These are phyloP conservation scores for Spicauda simplicius DNA, from an alignment of 2,888 invertebrate species.

Conservation along the genomic window DNA sequence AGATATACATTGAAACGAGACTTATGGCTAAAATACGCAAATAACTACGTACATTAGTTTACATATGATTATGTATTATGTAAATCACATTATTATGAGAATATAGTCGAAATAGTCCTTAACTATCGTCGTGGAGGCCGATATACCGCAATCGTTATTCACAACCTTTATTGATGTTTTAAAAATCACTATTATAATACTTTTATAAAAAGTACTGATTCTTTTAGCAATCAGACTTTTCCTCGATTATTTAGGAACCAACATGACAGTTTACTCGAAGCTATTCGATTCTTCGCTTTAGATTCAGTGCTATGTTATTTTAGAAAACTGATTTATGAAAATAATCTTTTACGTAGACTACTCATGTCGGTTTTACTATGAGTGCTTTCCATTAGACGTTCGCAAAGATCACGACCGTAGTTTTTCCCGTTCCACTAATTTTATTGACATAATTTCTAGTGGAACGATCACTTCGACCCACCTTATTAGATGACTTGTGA, in stretches of 20 bases:
- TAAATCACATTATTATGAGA: constrained; percentile 1
- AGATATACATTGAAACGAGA: background rate
- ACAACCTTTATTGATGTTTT: constrained; percentile 15
- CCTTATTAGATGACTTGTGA: too few species aligned
- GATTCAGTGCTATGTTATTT: too few species aligned
- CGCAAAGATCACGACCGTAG: too few species aligned
- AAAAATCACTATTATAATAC: constrained; percentile 5
- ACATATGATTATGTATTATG: constrained; percentile 3
- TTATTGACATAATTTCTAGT: too few species aligned
- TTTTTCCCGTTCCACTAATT: too few species aligned
- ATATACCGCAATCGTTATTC: constrained; percentile 15
- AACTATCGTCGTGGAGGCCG: constrained; percentile 22
- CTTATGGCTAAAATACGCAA: background rate
- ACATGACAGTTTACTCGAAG: background rate
- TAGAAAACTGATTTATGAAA: too few species aligned
- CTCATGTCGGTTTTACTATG: too few species aligned
- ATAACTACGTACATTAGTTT: background rate
- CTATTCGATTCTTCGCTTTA: too few species aligned
- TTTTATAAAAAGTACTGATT: constrained; percentile 2
- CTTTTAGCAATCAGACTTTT: background rate
- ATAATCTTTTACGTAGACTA: too few species aligned
- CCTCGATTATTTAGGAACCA: background rate
- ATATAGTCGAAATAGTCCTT: constrained; percentile 4
- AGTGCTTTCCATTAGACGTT: too few species aligned
- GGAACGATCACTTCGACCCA: too few species aligned